Conservation (phyloP, 2,888 invertebrate species). For the Thalpophila matura region DNA sequence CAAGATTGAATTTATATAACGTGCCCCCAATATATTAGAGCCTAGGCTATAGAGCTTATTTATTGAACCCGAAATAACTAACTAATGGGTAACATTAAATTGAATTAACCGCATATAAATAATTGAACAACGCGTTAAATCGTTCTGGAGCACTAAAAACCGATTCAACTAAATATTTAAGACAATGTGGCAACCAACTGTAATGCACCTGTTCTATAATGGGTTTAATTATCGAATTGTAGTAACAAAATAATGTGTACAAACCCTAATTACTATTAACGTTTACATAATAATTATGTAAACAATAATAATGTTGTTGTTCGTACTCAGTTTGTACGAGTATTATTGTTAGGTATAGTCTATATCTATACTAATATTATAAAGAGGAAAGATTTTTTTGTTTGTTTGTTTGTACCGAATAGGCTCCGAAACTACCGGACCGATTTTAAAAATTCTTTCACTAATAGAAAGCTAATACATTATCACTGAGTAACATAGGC, state of each 20-base stretch:
- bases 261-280: conserved; percentile 1
- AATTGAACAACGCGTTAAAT: conserved; percentile 38
- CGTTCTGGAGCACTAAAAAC: conserved; percentile 31
- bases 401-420: too few relatives aligned
- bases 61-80: conserved; percentile 33
- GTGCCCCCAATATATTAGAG: conserved; percentile 20
- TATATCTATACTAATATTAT: too few relatives aligned
- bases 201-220: conserved; percentile 27
- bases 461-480: too few relatives aligned
- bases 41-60: conserved; percentile 13
- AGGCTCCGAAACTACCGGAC: too few relatives aligned
- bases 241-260: background rate
- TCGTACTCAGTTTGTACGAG: conserved; percentile 12
- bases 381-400: too few relatives aligned
- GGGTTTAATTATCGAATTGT: conserved; percentile 22
- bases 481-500: too few relatives aligned
- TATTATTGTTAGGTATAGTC: too few relatives aligned
- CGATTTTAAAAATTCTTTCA: too few relatives aligned
- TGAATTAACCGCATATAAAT: conserved; percentile 49
- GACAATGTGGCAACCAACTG: conserved; percentile 25
- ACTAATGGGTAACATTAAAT: conserved; percentile 31
- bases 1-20: conserved; percentile 21
- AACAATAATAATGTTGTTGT: too few relatives aligned
- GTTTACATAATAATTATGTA: conserved; percentile 2
- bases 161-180: conserved; percentile 49